phyloP scores from a whole-genome alignment of 1,140 invertebrate species.

The Drosophila parvula region DNA sequence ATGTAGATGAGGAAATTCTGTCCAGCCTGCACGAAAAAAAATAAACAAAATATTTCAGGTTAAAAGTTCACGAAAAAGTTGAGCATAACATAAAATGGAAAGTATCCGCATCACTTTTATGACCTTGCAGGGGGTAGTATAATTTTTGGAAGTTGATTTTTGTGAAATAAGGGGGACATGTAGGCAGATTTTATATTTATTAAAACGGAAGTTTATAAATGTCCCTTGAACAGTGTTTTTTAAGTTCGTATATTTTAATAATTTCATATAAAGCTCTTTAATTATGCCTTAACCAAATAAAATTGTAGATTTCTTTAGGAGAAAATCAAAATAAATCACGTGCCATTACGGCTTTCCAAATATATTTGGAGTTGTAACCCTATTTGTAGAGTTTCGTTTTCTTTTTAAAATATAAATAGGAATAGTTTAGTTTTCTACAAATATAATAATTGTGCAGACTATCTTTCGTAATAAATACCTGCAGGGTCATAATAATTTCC shows the following conservation, averaged over 20 bases:
- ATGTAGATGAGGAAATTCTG: slow-evolving; percentile 89
- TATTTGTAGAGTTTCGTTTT: neutral
- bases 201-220: neutral
- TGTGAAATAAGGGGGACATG: neutral
- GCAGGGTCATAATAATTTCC: neutral
- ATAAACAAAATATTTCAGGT: slow-evolving; percentile 1
- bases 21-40: slow-evolving; percentile 86
- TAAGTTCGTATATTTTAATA: slow-evolving; percentile 2
- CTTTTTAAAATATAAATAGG: no score
- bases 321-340: neutral
- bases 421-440: neutral
- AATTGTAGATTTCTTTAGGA: neutral
- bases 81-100: neutral
- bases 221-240: neutral
- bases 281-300: no score
- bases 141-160: neutral
- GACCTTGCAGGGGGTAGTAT: neutral
- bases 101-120: neutral
- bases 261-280: neutral
- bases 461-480: neutral
- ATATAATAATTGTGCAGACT: neutral
- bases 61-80: slow-evolving; percentile 7
- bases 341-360: neutral
- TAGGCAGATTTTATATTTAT: neutral
- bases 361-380: neutral